Evolutionary conservation across 2,113 vertebrate species (phyloP).

Genomic region (Corvus cornix): DNA sequence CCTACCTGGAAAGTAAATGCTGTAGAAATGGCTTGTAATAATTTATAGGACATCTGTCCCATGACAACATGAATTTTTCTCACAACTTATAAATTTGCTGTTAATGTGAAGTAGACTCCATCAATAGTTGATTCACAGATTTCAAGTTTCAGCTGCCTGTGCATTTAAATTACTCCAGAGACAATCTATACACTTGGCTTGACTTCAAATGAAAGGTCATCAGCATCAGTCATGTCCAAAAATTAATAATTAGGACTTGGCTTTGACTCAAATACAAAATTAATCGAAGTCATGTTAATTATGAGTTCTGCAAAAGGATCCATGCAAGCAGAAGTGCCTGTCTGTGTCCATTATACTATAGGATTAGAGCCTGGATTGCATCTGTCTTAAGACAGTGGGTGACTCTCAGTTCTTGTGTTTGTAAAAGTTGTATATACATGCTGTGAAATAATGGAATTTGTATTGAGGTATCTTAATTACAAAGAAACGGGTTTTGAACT

Average conservation of each 20-base stretch:
- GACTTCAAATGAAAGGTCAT: neutral
- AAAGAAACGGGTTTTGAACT: neutral
- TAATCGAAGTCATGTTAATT: neutral
- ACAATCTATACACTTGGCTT: neutral
- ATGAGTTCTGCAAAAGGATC: neutral
- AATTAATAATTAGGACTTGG: slow-evolving; percentile 7
- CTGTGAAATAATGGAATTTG: neutral
- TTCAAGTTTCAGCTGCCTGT: neutral
- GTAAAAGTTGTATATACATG: neutral
- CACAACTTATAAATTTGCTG: neutral
- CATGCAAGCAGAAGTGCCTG: neutral
- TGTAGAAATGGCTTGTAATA: neutral
- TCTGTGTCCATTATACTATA: neutral
- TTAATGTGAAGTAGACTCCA: neutral
- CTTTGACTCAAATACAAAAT: neutral
- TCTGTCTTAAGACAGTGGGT: neutral
- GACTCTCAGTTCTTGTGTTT: rapidly evolving
- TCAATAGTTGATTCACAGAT: neutral
- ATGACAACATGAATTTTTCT: neutral
- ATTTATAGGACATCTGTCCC: neutral
- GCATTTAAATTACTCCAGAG: neutral
- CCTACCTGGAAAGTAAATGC: neutral
- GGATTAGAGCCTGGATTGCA: neutral
- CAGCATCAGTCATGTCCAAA: neutral
- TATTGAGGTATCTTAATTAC: neutral